Evolutionary conservation across 1,140 invertebrate species (phyloP).

Genomic region (Maniola jurtina): DNA sequence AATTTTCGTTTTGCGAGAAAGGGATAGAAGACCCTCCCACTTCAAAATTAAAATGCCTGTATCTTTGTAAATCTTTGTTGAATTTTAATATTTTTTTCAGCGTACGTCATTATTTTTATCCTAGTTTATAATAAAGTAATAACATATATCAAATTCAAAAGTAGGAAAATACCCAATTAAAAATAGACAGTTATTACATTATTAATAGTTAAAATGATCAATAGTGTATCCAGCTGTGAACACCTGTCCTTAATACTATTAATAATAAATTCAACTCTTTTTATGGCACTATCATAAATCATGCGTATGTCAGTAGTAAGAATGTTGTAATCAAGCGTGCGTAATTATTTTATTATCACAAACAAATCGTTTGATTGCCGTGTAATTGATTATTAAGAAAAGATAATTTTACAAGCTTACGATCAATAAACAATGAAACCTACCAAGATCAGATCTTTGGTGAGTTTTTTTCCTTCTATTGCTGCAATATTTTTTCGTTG

Average conservation of each 20-base stretch:
- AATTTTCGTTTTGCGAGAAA: too few relatives aligned
- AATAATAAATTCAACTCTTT: neutral
- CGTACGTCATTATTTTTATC: too few relatives aligned
- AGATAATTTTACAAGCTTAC: neutral
- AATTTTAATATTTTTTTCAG: too few relatives aligned
- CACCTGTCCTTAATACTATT: neutral
- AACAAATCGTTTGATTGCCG: slow-evolving; percentile 2
- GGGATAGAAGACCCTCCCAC: too few relatives aligned
- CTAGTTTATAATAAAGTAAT: too few relatives aligned
- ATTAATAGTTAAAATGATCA: too few relatives aligned
- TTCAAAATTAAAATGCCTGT: too few relatives aligned
- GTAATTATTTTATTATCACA: neutral
- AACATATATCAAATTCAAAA: too few relatives aligned
- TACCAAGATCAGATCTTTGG: neutral
- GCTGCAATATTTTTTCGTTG: too few relatives aligned
- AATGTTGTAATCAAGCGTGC: neutral
- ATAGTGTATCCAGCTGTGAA: neutral
- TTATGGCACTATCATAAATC: neutral
- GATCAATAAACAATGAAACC: neutral
- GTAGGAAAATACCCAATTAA: too few relatives aligned
- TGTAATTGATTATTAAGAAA: neutral
- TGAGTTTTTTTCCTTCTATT: neutral
- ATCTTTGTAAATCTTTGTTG: too few relatives aligned
- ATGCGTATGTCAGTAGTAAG: neutral
- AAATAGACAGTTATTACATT: too few relatives aligned